Evolutionary conservation across 35 echinoderm and acorn worm species (phyloP), one percentile per base, ranked within the genome.

Genomic region (Eucidaris tribuloides): DNA sequence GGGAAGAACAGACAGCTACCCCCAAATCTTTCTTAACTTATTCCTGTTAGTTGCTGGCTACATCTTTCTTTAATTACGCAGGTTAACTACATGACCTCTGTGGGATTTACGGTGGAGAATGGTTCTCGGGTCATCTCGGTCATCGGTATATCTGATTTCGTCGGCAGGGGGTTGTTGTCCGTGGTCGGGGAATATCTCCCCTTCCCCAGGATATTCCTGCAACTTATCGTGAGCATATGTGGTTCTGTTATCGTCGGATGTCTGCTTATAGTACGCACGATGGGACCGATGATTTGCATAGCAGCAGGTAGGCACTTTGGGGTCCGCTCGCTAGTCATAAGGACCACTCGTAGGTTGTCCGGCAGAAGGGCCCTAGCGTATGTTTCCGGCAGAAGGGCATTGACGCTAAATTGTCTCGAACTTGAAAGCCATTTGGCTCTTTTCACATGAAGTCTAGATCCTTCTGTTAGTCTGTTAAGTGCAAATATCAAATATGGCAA

Each of bases 11-110:
- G 30, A 59, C 56, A 59, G 18, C 18, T 20, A 24, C 48, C 48
- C 48, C n/a, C n/a, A 2, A 54, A 17, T 59, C 56, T 59, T 59
- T 59, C 56, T 24, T 20, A 22, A 59, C 22, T 59, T 5, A 59
- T 1, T 59, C 3, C 30, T 28, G 5, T 24, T 59, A 59, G 22
- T 19, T 6, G 18, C 5, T 19, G 30, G 7, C 56, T 17, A 0
- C 7, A 59, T 59, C 22, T 17, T 59, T 1, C 30, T 17, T 59
- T 59, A 5, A 32, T 63, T n/a, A 31, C 36, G 3, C 34, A 74
- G 66, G 66, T 74, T 1, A 74, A 40, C 40, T 74, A 74, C 40
- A 74, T 74, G 38, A 40, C 44, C 18, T 74, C 68, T 24, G n/a
- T 74, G 24, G 68, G 68, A 0, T 74, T 74, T 23, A 74, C 38